These are phyloP conservation scores for Threskiornis aethiopicus DNA, from an alignment of 2,797 vertebrate genomes.

Conservation along the genomic window DNA sequence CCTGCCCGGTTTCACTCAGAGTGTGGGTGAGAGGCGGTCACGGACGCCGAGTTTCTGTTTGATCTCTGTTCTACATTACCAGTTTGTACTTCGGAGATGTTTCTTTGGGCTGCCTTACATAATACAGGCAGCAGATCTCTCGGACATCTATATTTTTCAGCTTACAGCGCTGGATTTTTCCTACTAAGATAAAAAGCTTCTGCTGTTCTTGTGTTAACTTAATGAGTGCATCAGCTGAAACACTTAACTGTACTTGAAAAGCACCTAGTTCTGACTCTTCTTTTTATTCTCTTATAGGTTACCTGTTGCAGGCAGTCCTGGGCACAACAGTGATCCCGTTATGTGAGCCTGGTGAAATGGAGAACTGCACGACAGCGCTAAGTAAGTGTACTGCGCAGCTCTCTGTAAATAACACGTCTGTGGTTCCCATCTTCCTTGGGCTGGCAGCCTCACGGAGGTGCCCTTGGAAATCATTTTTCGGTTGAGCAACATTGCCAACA, in stretches of 20 bases:
- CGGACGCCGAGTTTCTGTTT: neutral
- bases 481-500: neutral
- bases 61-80: neutral
- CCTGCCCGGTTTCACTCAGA: neutral
- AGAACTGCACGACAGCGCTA: constrained; percentile 73
- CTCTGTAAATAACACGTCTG: neutral
- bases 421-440: neutral
- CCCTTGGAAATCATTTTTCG: neutral
- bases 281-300: constrained; percentile 38
- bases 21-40: neutral
- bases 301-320: constrained; percentile 54
- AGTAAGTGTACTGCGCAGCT: constrained; percentile 41
- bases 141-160: neutral
- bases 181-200: neutral
- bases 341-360: constrained; percentile 68
- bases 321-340: constrained; percentile 74
- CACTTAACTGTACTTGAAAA: neutral
- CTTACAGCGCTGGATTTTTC: neutral
- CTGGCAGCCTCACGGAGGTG: neutral
- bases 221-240: neutral
- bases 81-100: neutral
- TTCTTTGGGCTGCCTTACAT: neutral
- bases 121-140: neutral
- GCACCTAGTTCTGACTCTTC: neutral
- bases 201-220: neutral